Evolutionary conservation across 2,888 invertebrate genomes (phyloP), one percentile per base, ranked within the genome.

Genomic region (Belgica antarctica): DNA sequence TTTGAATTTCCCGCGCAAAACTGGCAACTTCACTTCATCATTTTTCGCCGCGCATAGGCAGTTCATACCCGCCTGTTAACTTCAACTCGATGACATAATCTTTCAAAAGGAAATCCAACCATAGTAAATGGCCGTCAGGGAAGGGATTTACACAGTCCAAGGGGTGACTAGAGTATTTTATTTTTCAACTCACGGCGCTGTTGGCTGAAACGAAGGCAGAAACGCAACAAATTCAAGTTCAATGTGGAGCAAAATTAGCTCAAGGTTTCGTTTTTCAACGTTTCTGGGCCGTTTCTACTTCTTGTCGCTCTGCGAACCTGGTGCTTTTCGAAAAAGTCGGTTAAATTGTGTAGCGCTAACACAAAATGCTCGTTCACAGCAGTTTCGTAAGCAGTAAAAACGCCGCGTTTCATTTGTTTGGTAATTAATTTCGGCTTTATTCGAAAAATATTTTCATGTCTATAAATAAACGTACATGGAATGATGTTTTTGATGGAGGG

Each of bases 31-130:
- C 17, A 46, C 46, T 52, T 52, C 52, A 52, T 52, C 24, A 41
- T 52, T 19, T 19, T 19, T n/a, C n/a, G 19, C 15, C 47, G 65
- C 65, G 27, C 28, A 47, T 28, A 27, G 8, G 12, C 25, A n/a
- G 15, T 47, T 66, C 47, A 46, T 66, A 47, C 19, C n/a, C 47
- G 46, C 65, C 47, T 47, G 28, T 22, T 46, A 66, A 47, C 19
- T 66, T 46, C 46, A 66, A 66, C 65, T 66, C 65, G 47, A 66
- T 66, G 65, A 66, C 47, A 66, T 47, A 66, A 66, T 66, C 46
- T 66, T 66, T 66, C 65, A 46, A 66, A 66, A 47, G 65, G 41
- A 66, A 28, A 41, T 65, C 47, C 65, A n/a, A n/a, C 46, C 65
- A 19, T 27, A 41, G 34, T 22, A 52, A 2, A 52, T 22, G 24